Conservation (phyloP, 2,113 vertebrate genomes). For the Daubentonia madagascariensis region DNA sequence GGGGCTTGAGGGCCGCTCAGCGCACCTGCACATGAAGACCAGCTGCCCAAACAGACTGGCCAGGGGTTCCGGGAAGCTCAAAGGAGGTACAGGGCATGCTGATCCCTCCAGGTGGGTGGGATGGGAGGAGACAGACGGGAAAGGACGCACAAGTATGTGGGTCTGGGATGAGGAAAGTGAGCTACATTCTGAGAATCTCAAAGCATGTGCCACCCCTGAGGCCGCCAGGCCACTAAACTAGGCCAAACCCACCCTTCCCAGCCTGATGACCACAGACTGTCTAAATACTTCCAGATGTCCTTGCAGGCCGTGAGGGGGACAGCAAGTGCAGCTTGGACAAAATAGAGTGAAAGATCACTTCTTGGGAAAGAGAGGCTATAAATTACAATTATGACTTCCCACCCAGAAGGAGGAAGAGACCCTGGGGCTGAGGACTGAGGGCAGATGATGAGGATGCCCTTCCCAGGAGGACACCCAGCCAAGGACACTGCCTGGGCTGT, state of each 20-base stretch:
- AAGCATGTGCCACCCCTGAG: not conserved
- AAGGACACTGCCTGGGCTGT: not conserved
- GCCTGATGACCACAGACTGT: slow-evolving; percentile 1
- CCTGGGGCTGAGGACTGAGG: not conserved
- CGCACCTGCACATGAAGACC: not conserved
- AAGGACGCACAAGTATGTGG: not conserved
- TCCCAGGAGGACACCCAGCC: not conserved
- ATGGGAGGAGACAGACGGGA: not conserved
- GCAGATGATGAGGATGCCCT: rapidly evolving
- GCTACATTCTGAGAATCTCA: not conserved
- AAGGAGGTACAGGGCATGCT: not conserved
- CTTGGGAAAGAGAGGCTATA: slow-evolving; percentile 44
- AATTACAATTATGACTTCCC: slow-evolving; percentile 19
- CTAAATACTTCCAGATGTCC: slow-evolving; percentile 67
- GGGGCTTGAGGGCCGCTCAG: not conserved
- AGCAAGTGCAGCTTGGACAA: slow-evolving; percentile 28
- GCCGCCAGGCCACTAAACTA: not conserved
- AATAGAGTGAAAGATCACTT: slow-evolving; percentile 50
- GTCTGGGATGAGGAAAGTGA: not conserved
- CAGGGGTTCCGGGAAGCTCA: not conserved
- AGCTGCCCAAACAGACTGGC: slow-evolving; percentile 63
- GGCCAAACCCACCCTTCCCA: slow-evolving; percentile 35
- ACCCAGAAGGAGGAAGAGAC: not conserved
- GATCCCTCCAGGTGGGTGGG: not conserved
- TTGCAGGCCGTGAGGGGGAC: not conserved